A percentile compares a stretch with the other conserved stretches of the same genome.
phyloP scores from a whole-genome alignment of 2,113 vertebrate genomes.

The Triplophysa tibetana region DNA sequence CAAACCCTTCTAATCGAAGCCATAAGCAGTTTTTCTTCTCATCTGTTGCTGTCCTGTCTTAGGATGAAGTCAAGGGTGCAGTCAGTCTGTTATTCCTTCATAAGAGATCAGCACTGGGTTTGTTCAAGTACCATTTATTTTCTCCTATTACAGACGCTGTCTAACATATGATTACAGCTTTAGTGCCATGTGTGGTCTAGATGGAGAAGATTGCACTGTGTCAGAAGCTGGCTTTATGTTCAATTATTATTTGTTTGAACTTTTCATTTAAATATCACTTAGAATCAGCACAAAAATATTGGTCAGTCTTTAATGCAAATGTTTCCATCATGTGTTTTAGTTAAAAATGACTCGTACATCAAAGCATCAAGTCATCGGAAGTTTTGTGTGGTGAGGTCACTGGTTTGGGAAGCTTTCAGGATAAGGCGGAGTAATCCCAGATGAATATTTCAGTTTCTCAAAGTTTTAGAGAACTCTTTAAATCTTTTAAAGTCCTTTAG shows the following conservation, averaged over 20 bases:
- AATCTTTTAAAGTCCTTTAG: not conserved
- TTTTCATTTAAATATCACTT: not conserved
- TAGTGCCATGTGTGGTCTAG: constrained; percentile 16
- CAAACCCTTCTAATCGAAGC: constrained; percentile 42
- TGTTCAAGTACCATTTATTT: constrained; percentile 5
- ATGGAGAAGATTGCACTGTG: not conserved
- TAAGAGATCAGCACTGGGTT: not conserved
- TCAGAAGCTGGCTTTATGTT: constrained; percentile 1
- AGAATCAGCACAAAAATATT: not conserved
- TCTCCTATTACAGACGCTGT: constrained; percentile 3
- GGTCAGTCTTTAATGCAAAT: not conserved
- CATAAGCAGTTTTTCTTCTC: constrained; percentile 40
- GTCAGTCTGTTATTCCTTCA: constrained; percentile 7
- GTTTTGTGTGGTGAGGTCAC: constrained; percentile 5
- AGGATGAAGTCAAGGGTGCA: constrained; percentile 7
- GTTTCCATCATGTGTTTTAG: not conserved
- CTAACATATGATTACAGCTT: constrained; percentile 18
- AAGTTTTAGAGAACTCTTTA: not conserved
- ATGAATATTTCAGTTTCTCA: constrained; percentile 2
- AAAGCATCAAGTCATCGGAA: not conserved
- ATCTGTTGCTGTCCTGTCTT: constrained; percentile 9
- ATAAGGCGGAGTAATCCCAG: constrained; percentile 25
- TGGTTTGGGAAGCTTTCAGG: constrained; percentile 16
- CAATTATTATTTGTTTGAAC: not conserved
- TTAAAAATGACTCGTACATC: not conserved